Evolutionary conservation across 2,797 vertebrate species (phyloP), one percentile per base, ranked within the genome.

Genomic region (Crenichthys baileyi): DNA sequence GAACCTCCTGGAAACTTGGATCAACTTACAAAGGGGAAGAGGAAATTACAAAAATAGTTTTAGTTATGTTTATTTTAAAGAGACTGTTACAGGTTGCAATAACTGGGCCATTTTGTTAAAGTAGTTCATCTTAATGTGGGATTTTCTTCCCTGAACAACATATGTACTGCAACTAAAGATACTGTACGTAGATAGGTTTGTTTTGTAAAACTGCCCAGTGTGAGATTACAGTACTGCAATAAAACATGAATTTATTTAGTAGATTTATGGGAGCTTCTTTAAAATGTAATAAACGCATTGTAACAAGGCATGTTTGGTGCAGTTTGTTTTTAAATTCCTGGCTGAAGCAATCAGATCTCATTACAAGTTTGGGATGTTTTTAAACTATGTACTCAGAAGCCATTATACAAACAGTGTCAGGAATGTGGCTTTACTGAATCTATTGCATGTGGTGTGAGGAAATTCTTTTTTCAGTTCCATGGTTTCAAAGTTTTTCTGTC

Each of bases 281-380:
- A n/a, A n/a, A 48, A 48, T 48, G 72, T 29, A 76, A 88, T 88
- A 92, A 93, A 7, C 6, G 18, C 51, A 6, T 53, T 22, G 51
- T 53, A 53, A 16, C 77, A 41, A 7, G 76, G 92, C 78, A 85
- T 84, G 70, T 70, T 82, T 76, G 72, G 72, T 83, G 81, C 84
- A 81, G 85, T 91, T 93, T 91, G 85, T 80, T 88, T 60, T 5
- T 16, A 60, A 60, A 60, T 29, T 5, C 58, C 58, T 29, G 56
- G 3, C 56, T 60, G 26, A n/a, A 13, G 12, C 24, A 2, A 58
- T 58, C 55, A 58, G n/a, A 26, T 26, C 44, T 11, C 44, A 46
- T 7, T 7, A 5, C 55, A 58, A 22, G 55, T 58, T 58, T 58
- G 55, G 55, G 55, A n/a, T 58, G 55, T 13, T 8, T 22, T 58